Percentiles rank a stretch among this genome's conserved stretches.
Evolutionary conservation across 53 echinoderm and acorn worm genomes (phyloP).

Genomic region (Arbacia lixula): DNA sequence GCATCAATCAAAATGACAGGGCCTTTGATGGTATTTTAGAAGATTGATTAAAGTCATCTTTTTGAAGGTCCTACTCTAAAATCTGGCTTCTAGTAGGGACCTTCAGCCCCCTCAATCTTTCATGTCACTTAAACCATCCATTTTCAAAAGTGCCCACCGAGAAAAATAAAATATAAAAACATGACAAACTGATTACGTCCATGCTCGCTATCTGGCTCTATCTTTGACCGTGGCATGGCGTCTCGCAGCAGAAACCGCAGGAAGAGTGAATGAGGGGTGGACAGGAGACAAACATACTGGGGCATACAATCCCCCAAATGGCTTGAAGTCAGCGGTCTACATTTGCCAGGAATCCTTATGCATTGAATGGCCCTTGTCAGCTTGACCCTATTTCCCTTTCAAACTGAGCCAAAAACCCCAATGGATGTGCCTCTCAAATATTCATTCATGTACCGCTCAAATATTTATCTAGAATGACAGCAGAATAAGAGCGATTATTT

Average conservation of each 20-base stretch:
- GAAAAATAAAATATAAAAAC: background rate
- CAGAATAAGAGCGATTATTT: background rate
- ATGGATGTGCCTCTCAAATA: too few relatives aligned
- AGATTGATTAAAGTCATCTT: slow-evolving; percentile 13
- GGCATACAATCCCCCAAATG: slow-evolving; percentile 5
- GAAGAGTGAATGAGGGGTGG: slow-evolving; percentile 13
- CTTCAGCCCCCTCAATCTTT: too few relatives aligned
- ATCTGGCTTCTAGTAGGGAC: slow-evolving; percentile 15
- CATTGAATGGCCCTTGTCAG: slow-evolving; percentile 28
- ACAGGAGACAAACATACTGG: too few relatives aligned
- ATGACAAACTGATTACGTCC: too few relatives aligned
- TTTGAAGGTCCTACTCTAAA: slow-evolving; percentile 1
- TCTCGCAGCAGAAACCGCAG: slow-evolving; percentile 2
- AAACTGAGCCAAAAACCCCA: background rate
- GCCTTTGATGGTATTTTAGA: slow-evolving; percentile 3
- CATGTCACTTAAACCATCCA: too few relatives aligned
- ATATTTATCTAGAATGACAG: slow-evolving; percentile 49
- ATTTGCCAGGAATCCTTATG: background rate
- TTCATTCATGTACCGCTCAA: slow-evolving; percentile 23
- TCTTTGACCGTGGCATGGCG: slow-evolving; percentile 37
- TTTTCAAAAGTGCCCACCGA: too few relatives aligned
- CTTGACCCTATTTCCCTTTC: slow-evolving; percentile 34
- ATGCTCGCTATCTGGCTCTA: background rate
- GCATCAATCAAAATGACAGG: too few relatives aligned
- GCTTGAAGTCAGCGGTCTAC: slow-evolving; percentile 15